A percentile compares a stretch with the other conserved stretches of the same genome.
These are phyloP conservation scores for Beaufortia kweichowensis DNA, from an alignment of 2,113 vertebrate genomes.

Conservation along the genomic window DNA sequence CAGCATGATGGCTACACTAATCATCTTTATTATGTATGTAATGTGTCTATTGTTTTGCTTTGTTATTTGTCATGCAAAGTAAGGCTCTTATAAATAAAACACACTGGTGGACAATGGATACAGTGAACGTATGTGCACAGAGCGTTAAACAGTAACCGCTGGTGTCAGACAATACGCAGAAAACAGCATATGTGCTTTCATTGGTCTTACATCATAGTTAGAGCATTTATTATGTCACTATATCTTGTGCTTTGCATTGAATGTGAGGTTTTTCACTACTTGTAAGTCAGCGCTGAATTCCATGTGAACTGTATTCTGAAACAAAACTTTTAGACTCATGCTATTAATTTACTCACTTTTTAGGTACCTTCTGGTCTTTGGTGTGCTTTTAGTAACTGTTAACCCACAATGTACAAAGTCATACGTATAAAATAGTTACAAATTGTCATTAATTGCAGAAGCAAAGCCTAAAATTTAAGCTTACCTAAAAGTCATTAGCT, in stretches of 20 bases:
- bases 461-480: no score
- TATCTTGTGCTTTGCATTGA: background rate
- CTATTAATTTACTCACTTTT: background rate
- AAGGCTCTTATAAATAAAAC: background rate
- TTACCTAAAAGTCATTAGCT: no score
- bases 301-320: no score
- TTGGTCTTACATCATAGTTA: background rate
- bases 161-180: conserved; percentile 14
- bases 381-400: background rate
- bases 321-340: no score
- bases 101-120: conserved; percentile 9
- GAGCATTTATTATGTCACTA: background rate
- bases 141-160: background rate
- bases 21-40: background rate
- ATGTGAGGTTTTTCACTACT: no score
- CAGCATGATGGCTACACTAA: background rate
- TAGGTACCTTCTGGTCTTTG: background rate
- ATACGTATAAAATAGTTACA: no score
- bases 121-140: background rate
- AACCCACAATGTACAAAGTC: no score
- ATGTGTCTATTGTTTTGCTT: background rate
- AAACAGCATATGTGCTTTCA: background rate
- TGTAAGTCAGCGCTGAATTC: background rate
- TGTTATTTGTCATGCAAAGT: conserved; percentile 9
- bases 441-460: no score